A percentile compares a stretch with the other conserved stretches of the same genome.
Conservation (phyloP, 2,113 vertebrate species). For the Ceyx melanurus region DNA sequence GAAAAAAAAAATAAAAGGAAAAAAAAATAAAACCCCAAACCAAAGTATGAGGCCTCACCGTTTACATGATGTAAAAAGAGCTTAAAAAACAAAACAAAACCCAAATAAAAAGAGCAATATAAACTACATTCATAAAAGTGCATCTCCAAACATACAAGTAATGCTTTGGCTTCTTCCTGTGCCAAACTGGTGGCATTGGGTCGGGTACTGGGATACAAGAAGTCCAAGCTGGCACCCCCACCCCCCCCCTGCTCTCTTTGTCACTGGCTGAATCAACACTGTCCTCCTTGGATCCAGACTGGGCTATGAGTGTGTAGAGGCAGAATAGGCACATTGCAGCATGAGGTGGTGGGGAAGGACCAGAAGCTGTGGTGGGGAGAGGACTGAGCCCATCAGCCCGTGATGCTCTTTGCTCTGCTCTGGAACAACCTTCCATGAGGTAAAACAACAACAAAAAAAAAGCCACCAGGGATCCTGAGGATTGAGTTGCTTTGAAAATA, state of each 20-base stretch:
- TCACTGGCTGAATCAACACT: background rate
- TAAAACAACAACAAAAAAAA: background rate
- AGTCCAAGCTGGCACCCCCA: conserved; percentile 22
- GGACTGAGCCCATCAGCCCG: background rate
- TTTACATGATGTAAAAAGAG: conserved; percentile 90
- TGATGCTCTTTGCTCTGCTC: conserved; percentile 2
- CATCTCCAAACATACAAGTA: conserved; percentile 84
- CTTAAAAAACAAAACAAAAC: conserved; percentile 57
- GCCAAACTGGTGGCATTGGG: conserved; percentile 54
- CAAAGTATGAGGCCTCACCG: conserved; percentile 81
- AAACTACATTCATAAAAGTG: conserved; percentile 93
- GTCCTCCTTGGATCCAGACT: background rate
- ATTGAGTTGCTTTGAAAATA: background rate
- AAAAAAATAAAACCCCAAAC: background rate
- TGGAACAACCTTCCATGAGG: conserved; percentile 25
- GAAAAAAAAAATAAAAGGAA: conserved; percentile 72
- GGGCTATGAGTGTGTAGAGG: background rate
- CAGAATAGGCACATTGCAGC: conserved; percentile 12
- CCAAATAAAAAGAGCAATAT: conserved; percentile 71
- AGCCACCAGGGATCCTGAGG: conserved; percentile 55
- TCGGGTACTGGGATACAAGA: background rate
- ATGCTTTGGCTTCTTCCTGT: conserved; percentile 81
- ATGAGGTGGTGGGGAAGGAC: background rate
- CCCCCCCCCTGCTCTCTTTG: conserved; percentile 7
- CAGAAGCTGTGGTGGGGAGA: background rate